These are phyloP conservation scores for Micronisus gabar DNA, from an alignment of 2,113 vertebrate species.

Conservation along the genomic window DNA sequence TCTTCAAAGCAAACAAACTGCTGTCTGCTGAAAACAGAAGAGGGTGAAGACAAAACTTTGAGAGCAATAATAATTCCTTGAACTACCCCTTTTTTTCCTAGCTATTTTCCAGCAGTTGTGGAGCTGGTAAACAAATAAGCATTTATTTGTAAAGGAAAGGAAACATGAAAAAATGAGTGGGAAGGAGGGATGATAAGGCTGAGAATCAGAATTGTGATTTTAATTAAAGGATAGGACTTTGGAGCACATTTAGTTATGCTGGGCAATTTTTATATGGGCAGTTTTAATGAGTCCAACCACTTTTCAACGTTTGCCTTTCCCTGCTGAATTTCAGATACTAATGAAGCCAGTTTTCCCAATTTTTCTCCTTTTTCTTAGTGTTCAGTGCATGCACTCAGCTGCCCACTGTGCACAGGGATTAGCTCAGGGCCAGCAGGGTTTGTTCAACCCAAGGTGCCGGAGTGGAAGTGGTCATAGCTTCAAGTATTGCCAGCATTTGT, in stretches of 20 bases:
- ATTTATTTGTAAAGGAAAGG: neutral
- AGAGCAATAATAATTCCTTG: neutral
- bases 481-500: neutral
- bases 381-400: neutral
- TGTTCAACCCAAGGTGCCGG: neutral
- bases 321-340: neutral
- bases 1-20: neutral
- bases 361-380: neutral
- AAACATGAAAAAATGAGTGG: neutral
- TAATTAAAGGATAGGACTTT: neutral
- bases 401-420: neutral
- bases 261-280: neutral
- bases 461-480: neutral
- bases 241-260: neutral
- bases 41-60: neutral
- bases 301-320: neutral
- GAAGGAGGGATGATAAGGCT: neutral
- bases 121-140: neutral
- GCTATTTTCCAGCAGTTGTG: neutral
- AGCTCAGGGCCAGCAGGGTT: neutral
- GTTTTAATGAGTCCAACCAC: neutral
- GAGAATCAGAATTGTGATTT: neutral
- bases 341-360: neutral
- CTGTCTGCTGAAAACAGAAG: neutral
- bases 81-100: neutral